A percentile compares a stretch with the other conserved stretches of the same genome.
phyloP scores from a whole-genome alignment of 1,140 invertebrate species.

The Drosophila orena region DNA sequence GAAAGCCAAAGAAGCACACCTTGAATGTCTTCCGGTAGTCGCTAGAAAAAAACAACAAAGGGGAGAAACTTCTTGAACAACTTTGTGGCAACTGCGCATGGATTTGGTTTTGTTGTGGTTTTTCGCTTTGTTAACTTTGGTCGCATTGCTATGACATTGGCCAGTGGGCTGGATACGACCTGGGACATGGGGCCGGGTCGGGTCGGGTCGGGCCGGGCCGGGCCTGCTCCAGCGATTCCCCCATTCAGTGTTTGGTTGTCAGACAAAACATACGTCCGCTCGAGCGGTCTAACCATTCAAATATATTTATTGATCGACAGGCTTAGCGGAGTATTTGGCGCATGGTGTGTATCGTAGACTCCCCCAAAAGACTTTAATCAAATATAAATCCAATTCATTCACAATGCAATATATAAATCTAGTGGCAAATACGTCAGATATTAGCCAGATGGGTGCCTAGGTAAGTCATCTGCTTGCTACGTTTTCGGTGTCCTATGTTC shows the following conservation, averaged over 20 bases:
- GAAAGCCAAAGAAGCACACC: slow-evolving; percentile 48
- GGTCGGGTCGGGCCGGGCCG: no score
- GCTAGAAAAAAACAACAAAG: slow-evolving; percentile 51
- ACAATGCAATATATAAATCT: slow-evolving; percentile 21
- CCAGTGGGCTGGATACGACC: slow-evolving; percentile 9
- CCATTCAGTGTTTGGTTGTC: slow-evolving; percentile 68
- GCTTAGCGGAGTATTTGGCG: slow-evolving; percentile 10
- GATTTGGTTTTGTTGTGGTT: slow-evolving; percentile 81
- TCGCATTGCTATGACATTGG: slow-evolving; percentile 82
- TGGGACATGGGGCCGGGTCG: background rate
- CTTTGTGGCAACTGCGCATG: slow-evolving; percentile 71
- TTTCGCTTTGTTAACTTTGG: slow-evolving; percentile 75
- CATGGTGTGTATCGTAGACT: slow-evolving; percentile 55
- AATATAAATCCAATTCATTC: slow-evolving; percentile 16
- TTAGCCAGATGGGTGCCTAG: slow-evolving; percentile 78
- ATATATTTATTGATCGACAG: slow-evolving; percentile 40
- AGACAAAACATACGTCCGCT: slow-evolving; percentile 69
- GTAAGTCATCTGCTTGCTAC: slow-evolving; percentile 62
- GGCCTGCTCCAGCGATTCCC: slow-evolving; percentile 11
- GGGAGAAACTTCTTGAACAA: slow-evolving; percentile 70
- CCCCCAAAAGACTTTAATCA: background rate
- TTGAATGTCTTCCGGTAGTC: slow-evolving; percentile 72
- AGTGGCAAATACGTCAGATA: slow-evolving; percentile 77
- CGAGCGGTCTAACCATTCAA: slow-evolving; percentile 16
- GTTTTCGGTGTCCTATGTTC: slow-evolving; percentile 17